Conservation (phyloP, 2,797 vertebrate genomes). For the Vespertilio murinus region DNA sequence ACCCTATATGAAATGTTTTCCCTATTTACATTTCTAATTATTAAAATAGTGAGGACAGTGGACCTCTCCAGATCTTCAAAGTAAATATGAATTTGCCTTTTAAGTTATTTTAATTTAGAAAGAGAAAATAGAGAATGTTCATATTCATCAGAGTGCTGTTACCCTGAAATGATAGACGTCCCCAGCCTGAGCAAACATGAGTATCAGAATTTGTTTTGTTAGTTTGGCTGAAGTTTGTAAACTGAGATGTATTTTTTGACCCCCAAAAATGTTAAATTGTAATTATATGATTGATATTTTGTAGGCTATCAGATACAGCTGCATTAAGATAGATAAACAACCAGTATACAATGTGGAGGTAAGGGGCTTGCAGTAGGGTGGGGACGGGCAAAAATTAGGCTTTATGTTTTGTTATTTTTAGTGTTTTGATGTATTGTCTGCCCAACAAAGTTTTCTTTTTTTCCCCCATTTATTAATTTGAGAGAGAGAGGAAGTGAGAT, state of each 20-base stretch:
- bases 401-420: neutral
- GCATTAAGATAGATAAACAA: constrained; percentile 69
- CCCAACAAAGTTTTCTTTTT: neutral
- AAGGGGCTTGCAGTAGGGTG: constrained; percentile 64
- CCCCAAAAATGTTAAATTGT: constrained; percentile 62
- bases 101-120: constrained; percentile 40
- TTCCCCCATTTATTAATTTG: neutral
- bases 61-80: constrained; percentile 3
- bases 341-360: constrained; percentile 76
- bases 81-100: constrained; percentile 41
- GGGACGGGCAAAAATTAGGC: neutral
- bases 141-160: neutral
- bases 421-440: neutral
- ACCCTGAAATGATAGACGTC: neutral
- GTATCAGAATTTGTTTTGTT: constrained; percentile 42
- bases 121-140: neutral
- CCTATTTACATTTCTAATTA: constrained; percentile 18
- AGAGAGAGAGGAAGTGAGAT: neutral
- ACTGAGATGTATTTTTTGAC: constrained; percentile 19
- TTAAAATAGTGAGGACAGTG: neutral
- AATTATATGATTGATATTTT: constrained; percentile 75
- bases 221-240: constrained; percentile 25
- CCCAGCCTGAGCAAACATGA: constrained; percentile 4
- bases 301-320: constrained; percentile 77
- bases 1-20: constrained; percentile 3